Evolutionary conservation across 2,888 invertebrate genomes (phyloP), one percentile per base, ranked within the genome.

Genomic region (Cecidostiba fungosa): DNA sequence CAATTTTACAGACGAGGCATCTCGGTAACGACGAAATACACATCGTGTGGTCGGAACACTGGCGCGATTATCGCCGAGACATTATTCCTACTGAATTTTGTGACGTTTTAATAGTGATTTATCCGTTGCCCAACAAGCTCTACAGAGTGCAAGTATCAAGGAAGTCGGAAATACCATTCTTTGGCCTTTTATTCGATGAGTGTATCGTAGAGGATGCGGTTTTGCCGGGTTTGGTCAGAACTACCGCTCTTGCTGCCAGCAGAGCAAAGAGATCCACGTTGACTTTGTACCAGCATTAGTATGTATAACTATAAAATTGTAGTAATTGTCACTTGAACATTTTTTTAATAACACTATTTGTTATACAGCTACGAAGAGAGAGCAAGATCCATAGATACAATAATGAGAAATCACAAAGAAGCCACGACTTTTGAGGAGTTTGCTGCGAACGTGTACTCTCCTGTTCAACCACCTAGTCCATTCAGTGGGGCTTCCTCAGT

Each of bases 21-120:
- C 95, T 99, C 88, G 99, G 99, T 74, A 99, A 99, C 94, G 99
- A 99, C 94, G 99, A 99, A 94, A 98, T 99, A 85, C 99, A 99
- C 93, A 98, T 99, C 88, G 98, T 99, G 47, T 99, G 99, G 99
- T 99, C 98, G 78, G 99, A 99, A 92, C 99, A 99, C 94, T 96
- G 96, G 94, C 95, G 99, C 87, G 98, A 99, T 92, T 99, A 99
- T 94, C 96, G 98, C 85, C 96, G 99, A 84, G 98, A 98, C 92
- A 99, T 99, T 90, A 97, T 99, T 92, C 99, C 99, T 82, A 99
- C 99, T 16, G 99, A 99, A 94, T 99, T 99, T 95, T 99, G 99
- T 93, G 99, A 99, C 95, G 98, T 99, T 88, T 95, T 99, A 87
- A 98, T 99, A 91, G 97, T 97, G 73, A 97, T 99, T 90, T 99